Evolutionary conservation across 2,888 invertebrate genomes (phyloP).

Genomic region (Argyresthia goedartella): DNA sequence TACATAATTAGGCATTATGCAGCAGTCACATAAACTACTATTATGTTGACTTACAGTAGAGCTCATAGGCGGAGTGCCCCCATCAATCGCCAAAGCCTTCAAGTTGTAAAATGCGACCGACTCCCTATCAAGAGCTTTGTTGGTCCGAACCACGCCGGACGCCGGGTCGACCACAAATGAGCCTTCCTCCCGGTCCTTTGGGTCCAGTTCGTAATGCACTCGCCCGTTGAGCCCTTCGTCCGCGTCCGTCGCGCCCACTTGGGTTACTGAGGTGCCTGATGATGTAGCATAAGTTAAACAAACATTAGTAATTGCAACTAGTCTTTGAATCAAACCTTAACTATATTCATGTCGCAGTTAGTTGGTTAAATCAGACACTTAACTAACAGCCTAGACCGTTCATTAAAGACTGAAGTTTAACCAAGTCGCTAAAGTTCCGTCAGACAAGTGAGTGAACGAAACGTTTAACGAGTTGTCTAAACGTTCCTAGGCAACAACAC

Average conservation of each 20-base stretch:
- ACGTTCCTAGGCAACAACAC: too few relatives aligned
- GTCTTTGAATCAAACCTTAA: too few relatives aligned
- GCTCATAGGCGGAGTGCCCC: slow-evolving; percentile 84
- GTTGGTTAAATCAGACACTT: too few relatives aligned
- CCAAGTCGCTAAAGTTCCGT: too few relatives aligned
- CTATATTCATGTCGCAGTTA: too few relatives aligned
- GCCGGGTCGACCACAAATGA: slow-evolving; percentile 94
- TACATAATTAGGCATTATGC: too few relatives aligned
- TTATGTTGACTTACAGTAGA: slow-evolving; percentile 58
- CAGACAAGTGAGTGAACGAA: too few relatives aligned
- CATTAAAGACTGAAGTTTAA: too few relatives aligned
- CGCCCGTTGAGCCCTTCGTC: slow-evolving; percentile 91
- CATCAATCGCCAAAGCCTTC: slow-evolving; percentile 90
- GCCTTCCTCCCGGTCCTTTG: slow-evolving; percentile 84
- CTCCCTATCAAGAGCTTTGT: slow-evolving; percentile 92
- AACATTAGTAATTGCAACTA: too few relatives aligned
- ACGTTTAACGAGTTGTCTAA: too few relatives aligned
- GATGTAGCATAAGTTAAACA: background rate
- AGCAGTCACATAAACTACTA: too few relatives aligned
- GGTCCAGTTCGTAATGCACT: slow-evolving; percentile 82
- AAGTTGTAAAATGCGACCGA: slow-evolving; percentile 87
- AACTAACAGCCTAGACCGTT: too few relatives aligned
- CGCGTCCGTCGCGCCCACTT: slow-evolving; percentile 85
- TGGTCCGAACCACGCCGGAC: slow-evolving; percentile 92
- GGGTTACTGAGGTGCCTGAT: slow-evolving; percentile 78